Conservation (phyloP, 2,797 vertebrate species). For the Pelodytes ibericus region DNA sequence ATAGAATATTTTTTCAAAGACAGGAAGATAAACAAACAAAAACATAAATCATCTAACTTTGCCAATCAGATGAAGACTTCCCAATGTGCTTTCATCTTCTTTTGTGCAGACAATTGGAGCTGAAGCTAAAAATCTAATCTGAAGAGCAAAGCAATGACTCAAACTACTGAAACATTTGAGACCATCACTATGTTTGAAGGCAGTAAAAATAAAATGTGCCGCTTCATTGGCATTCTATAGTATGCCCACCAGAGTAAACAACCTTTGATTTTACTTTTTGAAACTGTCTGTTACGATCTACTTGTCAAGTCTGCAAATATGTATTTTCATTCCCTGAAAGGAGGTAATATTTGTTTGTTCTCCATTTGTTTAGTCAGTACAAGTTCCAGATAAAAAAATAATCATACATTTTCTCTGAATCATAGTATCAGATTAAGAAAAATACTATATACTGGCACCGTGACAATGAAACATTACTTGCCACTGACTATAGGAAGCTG, state of each 20-base stretch:
- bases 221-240: background rate
- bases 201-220: conserved; percentile 3
- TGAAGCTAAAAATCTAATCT: conserved; percentile 5
- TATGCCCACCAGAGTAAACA: background rate
- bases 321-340: too few species aligned
- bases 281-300: background rate
- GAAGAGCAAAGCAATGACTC: background rate
- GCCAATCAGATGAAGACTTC: conserved; percentile 33
- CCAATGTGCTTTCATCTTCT: conserved; percentile 22
- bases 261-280: conserved; percentile 3
- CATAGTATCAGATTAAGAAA: too few species aligned
- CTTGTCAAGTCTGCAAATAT: conserved; percentile 3
- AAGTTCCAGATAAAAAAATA: background rate
- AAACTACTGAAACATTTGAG: conserved; percentile 6
- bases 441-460: too few species aligned
- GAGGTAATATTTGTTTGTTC: background rate
- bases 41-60: conserved; percentile 23
- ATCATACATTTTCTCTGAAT: background rate
- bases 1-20: background rate
- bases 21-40: conserved; percentile 1
- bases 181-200: conserved; percentile 2
- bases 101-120: too few species aligned
- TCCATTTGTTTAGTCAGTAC: background rate
- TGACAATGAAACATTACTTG: too few species aligned
- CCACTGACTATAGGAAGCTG: too few species aligned